A percentile compares a stretch with the other conserved stretches of the same genome.
phyloP scores from a whole-genome alignment of 2,797 vertebrate species.

The Macropus fuliginosus region DNA sequence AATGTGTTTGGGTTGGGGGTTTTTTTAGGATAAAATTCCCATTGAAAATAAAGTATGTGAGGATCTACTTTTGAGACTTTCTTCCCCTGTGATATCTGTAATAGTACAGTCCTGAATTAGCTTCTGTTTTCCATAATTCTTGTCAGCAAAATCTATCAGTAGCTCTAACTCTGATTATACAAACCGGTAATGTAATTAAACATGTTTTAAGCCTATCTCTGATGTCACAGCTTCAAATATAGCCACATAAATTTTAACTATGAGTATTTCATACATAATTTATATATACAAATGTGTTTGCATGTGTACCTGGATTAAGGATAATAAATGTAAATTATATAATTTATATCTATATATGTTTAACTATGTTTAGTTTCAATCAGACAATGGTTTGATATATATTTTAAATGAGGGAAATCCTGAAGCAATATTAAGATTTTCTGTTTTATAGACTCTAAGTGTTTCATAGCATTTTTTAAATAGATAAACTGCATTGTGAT shows the following conservation, averaged over 20 bases:
- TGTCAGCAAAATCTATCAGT: slow-evolving; percentile 80
- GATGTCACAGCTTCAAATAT: slow-evolving; percentile 68
- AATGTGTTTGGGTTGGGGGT: not conserved
- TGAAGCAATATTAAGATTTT: slow-evolving; percentile 71
- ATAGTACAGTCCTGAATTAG: slow-evolving; percentile 76
- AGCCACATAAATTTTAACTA: slow-evolving; percentile 72
- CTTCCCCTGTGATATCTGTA: slow-evolving; percentile 76
- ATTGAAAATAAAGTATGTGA: slow-evolving; percentile 40
- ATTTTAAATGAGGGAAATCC: slow-evolving; percentile 74
- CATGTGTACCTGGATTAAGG: slow-evolving; percentile 79
- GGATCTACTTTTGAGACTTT: slow-evolving; percentile 56
- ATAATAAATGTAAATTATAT: slow-evolving; percentile 78
- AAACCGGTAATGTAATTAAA: slow-evolving; percentile 73
- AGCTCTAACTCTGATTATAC: slow-evolving; percentile 70
- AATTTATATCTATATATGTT: slow-evolving; percentile 76
- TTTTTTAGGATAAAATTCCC: slow-evolving; percentile 50
- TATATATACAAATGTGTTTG: slow-evolving; percentile 79
- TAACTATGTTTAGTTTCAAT: slow-evolving; percentile 79
- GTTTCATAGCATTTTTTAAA: slow-evolving; percentile 79
- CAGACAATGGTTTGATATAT: slow-evolving; percentile 74
- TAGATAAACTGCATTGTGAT: slow-evolving; percentile 78
- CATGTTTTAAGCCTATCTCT: slow-evolving; percentile 80
- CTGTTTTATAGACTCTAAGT: slow-evolving; percentile 70
- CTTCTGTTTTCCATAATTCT: slow-evolving; percentile 79
- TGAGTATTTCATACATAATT: slow-evolving; percentile 78